Conservation (phyloP, 2,888 invertebrate species). For the Tenthredo notha region DNA sequence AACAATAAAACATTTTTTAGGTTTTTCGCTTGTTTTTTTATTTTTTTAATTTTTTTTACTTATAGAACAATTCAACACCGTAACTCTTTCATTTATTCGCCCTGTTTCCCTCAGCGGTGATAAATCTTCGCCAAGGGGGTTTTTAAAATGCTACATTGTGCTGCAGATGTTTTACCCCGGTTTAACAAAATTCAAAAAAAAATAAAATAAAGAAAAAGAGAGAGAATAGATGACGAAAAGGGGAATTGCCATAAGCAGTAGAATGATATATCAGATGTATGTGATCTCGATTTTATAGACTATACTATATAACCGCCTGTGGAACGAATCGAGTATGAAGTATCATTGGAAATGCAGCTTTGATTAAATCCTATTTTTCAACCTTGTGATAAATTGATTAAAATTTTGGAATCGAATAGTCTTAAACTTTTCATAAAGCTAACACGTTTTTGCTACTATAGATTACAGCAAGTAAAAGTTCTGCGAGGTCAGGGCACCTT, state of each 20-base stretch:
- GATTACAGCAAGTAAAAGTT: not conserved
- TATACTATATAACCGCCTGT: not conserved
- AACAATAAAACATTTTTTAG: not conserved
- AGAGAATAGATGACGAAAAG: not conserved
- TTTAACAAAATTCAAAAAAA: not conserved
- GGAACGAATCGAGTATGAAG: not conserved
- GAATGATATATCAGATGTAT: not conserved
- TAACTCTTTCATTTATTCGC: constrained; percentile 37
- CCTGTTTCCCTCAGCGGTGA: not conserved
- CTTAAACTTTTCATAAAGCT: not conserved
- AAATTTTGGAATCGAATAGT: not conserved
- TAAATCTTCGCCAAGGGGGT: constrained; percentile 15
- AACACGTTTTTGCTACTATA: not conserved
- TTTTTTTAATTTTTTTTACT: not conserved
- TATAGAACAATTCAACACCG: constrained; percentile 21
- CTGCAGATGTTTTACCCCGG: not conserved
- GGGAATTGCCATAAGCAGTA: not conserved
- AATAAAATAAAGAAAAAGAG: not conserved
- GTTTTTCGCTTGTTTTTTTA: not conserved
- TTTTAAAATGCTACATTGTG: constrained; percentile 18
- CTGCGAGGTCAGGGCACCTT: constrained; percentile 3
- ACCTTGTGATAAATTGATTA: not conserved
- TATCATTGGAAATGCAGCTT: not conserved
- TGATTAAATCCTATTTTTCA: not conserved
- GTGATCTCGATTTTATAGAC: not conserved